Percentiles rank a stretch among this genome's conserved stretches.
Evolutionary conservation across 2,797 vertebrate species (phyloP).

Genomic region (Alectoris magna): DNA sequence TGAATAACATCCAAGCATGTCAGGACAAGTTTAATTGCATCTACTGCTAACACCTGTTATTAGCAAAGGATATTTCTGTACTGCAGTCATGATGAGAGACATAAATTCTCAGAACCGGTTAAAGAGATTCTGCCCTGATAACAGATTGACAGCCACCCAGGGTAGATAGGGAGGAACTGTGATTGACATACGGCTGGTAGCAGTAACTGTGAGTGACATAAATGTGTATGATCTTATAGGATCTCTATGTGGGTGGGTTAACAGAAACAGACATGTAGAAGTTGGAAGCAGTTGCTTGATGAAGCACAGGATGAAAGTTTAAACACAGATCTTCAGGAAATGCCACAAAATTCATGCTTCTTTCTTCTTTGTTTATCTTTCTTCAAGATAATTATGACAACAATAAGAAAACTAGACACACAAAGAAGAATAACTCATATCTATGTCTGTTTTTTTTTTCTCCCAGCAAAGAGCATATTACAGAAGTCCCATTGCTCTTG

Average conservation of each 20-base stretch:
- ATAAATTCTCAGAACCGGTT: constrained; percentile 15
- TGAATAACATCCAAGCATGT: constrained; percentile 4
- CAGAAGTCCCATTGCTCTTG: not conserved
- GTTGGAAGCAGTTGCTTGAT: constrained; percentile 1
- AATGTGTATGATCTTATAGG: constrained; percentile 34
- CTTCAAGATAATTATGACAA: constrained; percentile 24
- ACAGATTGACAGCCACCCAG: constrained; percentile 43
- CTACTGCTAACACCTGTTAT: not conserved
- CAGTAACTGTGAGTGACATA: constrained; percentile 38
- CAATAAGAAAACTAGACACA: constrained; percentile 6
- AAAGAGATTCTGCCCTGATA: constrained; percentile 28
- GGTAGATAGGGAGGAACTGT: constrained; percentile 21
- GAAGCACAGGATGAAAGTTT: constrained; percentile 24
- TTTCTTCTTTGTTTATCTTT: constrained; percentile 33
- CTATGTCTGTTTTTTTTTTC: constrained; percentile 3
- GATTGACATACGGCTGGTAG: constrained; percentile 51
- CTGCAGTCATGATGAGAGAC: not conserved
- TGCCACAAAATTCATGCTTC: constrained; percentile 4
- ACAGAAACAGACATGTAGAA: constrained; percentile 16
- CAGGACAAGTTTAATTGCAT: not conserved
- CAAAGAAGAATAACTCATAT: not conserved
- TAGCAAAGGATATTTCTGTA: constrained; percentile 43
- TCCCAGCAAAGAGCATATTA: not conserved
- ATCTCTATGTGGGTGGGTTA: constrained; percentile 39
- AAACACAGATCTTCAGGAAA: constrained; percentile 38